Percentiles rank a stretch among this genome's conserved stretches.
Conservation (phyloP, 2,888 invertebrate species). For the Nomada ferruginata region DNA sequence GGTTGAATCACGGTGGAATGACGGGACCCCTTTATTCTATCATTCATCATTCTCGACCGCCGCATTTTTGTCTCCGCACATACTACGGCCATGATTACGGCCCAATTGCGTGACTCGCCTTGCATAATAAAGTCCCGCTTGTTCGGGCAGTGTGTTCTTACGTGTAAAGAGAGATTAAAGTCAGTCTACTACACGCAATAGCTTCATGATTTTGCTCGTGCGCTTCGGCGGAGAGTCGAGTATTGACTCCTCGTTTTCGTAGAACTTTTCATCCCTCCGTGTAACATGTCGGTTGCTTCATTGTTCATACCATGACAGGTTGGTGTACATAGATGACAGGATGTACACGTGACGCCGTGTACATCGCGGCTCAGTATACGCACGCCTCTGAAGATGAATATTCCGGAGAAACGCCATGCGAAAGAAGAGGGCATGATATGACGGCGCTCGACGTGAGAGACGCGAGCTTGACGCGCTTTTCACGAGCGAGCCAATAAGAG, state of each 20-base stretch:
- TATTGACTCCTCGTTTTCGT: conserved; percentile 36
- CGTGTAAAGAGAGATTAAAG: conserved; percentile 27
- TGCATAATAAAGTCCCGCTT: neutral
- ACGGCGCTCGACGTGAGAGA: conserved; percentile 47
- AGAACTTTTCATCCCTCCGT: neutral
- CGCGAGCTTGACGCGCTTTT: conserved; percentile 49
- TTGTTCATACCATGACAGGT: conserved; percentile 49
- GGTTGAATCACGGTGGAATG: neutral
- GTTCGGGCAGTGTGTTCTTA: neutral
- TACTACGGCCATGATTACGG: neutral
- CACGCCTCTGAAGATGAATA: conserved; percentile 56
- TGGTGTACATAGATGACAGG: conserved; percentile 46
- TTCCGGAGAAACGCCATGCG: conserved; percentile 24
- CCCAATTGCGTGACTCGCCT: conserved; percentile 10
- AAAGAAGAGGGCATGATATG: conserved; percentile 45
- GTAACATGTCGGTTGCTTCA: conserved; percentile 34
- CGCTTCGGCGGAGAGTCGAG: neutral
- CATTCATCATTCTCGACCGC: neutral
- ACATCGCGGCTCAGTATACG: conserved; percentile 25
- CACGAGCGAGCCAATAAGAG: conserved; percentile 49
- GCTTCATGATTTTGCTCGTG: neutral
- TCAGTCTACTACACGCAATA: neutral
- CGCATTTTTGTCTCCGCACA: neutral
- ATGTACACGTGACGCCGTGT: conserved; percentile 47
- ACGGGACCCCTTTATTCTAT: neutral